phyloP scores from a whole-genome alignment of 2,888 invertebrate genomes.

The Iselma pallidipennis region DNA sequence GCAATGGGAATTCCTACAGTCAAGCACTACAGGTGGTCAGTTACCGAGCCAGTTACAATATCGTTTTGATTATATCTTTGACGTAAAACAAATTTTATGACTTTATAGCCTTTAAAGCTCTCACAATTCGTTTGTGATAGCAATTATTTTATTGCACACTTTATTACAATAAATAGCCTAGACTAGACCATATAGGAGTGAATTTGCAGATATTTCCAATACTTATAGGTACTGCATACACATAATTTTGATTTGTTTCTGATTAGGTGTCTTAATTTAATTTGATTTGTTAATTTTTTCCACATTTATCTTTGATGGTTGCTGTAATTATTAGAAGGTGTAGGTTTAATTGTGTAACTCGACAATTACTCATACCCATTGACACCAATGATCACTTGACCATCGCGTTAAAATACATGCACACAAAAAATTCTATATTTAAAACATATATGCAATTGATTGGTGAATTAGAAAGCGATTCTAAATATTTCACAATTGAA shows the following conservation, averaged over 20 bases:
- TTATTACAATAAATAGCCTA: constrained; percentile 10
- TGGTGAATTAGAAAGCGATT: background rate
- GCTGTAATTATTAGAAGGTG: constrained; percentile 4
- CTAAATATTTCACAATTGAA: background rate
- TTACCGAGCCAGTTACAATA: constrained; percentile 36
- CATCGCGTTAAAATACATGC: background rate
- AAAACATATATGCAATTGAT: background rate
- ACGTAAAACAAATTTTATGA: constrained; percentile 33
- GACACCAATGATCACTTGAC: constrained; percentile 8
- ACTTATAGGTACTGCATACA: no score
- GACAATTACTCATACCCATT: constrained; percentile 3
- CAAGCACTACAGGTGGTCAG: constrained; percentile 37
- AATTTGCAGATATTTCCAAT: constrained; percentile 5
- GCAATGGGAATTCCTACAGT: constrained; percentile 6
- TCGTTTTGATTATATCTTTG: constrained; percentile 36
- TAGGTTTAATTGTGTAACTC: background rate
- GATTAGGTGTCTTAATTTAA: background rate
- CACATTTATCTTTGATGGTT: background rate
- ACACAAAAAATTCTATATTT: background rate
- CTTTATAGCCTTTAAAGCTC: constrained; percentile 30
- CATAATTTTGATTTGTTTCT: no score
- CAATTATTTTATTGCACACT: constrained; percentile 26
- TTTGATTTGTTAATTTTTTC: background rate
- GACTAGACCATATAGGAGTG: background rate
- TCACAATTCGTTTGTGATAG: constrained; percentile 24